These are phyloP conservation scores for Ernsta delagoae DNA, from an alignment of 2,888 invertebrate species.

Conservation along the genomic window DNA sequence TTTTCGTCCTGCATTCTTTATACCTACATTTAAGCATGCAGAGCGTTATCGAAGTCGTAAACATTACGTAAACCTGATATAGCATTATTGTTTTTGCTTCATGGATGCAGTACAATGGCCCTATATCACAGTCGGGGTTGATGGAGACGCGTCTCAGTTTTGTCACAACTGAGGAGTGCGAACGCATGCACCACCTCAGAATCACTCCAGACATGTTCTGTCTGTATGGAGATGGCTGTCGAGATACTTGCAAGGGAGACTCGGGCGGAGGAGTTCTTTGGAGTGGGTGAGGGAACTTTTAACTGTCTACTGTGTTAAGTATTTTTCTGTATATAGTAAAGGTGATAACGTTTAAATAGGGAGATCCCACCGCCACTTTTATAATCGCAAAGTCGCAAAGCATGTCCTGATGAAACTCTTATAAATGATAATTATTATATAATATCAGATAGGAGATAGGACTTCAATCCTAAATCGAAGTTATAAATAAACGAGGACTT, in stretches of 20 bases:
- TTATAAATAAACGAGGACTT: no score
- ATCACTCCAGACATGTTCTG: slow-evolving; percentile 69
- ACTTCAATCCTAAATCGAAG: no score
- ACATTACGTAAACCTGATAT: no score
- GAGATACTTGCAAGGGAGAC: slow-evolving; percentile 69
- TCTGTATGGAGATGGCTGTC: slow-evolving; percentile 62
- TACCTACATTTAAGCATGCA: no score
- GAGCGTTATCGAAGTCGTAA: no score
- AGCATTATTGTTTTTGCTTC: no score
- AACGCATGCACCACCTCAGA: slow-evolving; percentile 48
- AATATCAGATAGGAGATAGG: no score
- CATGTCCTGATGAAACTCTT: no score
- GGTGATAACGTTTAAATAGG: background rate
- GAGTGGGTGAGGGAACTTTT: slow-evolving; percentile 55
- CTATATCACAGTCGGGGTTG: slow-evolving; percentile 56
- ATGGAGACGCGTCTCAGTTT: slow-evolving; percentile 55
- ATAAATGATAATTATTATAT: no score
- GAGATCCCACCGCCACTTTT: no score
- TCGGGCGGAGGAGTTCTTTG: slow-evolving; percentile 71
- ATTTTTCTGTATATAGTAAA: background rate
- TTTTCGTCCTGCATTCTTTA: no score
- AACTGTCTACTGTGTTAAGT: background rate
- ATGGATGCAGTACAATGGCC: slow-evolving; percentile 57
- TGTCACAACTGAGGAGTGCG: slow-evolving; percentile 53
- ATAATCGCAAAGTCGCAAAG: no score